Evolutionary conservation across 2,113 vertebrate species (phyloP).

Genomic region (Calyptomena viridis): DNA sequence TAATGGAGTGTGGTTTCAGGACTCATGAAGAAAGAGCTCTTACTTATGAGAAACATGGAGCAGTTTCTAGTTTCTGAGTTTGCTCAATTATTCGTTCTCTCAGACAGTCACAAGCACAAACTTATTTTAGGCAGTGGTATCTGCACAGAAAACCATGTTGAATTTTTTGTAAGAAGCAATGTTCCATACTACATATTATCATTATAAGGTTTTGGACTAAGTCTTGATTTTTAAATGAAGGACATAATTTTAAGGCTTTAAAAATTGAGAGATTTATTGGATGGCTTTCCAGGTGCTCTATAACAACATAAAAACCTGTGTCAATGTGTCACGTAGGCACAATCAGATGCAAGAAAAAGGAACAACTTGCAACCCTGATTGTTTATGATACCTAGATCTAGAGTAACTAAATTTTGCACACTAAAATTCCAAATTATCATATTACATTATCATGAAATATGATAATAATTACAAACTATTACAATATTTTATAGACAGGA

Average conservation of each 20-base stretch:
- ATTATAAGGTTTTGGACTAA: neutral
- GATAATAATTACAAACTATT: neutral
- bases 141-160: neutral
- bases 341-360: neutral
- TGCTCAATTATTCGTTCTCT: neutral
- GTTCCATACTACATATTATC: neutral
- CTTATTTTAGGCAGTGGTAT: neutral
- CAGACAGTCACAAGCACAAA: neutral
- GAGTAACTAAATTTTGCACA: neutral
- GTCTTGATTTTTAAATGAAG: neutral
- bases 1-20: neutral
- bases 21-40: neutral
- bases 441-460: neutral
- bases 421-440: neutral
- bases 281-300: neutral
- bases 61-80: neutral
- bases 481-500: neutral
- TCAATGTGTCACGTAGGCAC: neutral
- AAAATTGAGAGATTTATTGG: too few relatives aligned
- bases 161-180: neutral
- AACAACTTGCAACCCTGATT: neutral
- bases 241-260: neutral
- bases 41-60: neutral
- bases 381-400: neutral
- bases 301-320: neutral